Conservation (phyloP, 2,113 vertebrate species). For the Eclectus roratus region DNA sequence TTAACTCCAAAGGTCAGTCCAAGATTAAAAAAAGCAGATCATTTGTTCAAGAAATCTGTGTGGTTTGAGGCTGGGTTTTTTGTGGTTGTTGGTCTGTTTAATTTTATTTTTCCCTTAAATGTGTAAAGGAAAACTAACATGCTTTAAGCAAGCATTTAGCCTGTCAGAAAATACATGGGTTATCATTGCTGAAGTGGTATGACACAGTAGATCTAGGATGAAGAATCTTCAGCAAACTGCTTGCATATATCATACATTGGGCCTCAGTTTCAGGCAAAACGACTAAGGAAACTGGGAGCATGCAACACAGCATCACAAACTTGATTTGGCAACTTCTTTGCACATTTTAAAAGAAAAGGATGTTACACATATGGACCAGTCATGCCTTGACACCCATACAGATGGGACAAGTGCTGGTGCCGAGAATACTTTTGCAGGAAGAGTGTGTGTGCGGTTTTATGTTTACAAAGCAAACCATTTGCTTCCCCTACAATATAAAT, state of each 20-base stretch:
- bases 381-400: not conserved
- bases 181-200: fast-evolving
- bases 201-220: not conserved
- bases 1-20: conserved; percentile 46
- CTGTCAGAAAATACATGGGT: not conserved
- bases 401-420: fast-evolving
- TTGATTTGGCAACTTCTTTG: not conserved
- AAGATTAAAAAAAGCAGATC: conserved; percentile 29
- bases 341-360: not conserved
- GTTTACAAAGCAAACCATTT: not conserved
- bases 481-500: not conserved
- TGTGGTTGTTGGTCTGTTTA: not conserved
- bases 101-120: not conserved
- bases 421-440: not conserved
- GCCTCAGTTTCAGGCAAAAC: not conserved
- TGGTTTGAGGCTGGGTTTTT: not conserved
- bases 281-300: not conserved
- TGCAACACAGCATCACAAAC: fast-evolving
- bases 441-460: not conserved
- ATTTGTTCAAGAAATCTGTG: conserved; percentile 18
- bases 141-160: not conserved
- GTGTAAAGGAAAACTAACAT: not conserved
- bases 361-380: not conserved
- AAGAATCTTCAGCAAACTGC: not conserved
- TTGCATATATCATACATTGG: not conserved